Conservation (phyloP, 2,797 vertebrate species). For the Esox masquinongy region DNA sequence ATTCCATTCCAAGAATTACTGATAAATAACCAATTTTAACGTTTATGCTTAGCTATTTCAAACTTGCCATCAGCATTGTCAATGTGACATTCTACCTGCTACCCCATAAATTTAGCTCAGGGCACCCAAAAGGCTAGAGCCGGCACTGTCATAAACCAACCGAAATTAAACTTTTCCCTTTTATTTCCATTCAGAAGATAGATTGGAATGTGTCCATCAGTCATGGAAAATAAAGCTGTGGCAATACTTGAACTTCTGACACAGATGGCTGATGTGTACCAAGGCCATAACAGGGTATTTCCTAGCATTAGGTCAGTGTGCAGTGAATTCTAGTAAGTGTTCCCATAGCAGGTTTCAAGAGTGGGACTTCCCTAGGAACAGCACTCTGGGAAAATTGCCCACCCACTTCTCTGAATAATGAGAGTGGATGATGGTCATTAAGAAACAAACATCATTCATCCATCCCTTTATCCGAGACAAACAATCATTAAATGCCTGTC, state of each 20-base stretch:
- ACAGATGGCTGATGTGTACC: no score
- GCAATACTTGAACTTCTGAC: no score
- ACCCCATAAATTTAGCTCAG: no score
- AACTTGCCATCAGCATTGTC: no score
- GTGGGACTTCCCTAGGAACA: background rate
- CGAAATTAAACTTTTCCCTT: no score
- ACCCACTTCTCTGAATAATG: background rate
- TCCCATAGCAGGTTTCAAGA: background rate
- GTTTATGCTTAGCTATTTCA: no score
- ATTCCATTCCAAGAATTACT: background rate
- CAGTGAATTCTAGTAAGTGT: background rate
- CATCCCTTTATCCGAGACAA: background rate
- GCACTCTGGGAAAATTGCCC: background rate
- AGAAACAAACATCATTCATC: background rate
- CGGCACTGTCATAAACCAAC: no score
- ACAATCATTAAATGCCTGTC: background rate
- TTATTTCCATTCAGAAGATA: no score
- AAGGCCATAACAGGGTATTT: background rate
- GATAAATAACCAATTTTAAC: background rate
- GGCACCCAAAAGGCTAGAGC: no score
- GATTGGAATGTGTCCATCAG: no score
- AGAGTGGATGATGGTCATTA: background rate
- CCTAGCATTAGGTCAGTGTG: background rate
- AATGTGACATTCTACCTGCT: no score
- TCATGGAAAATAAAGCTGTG: no score